phyloP scores from a whole-genome alignment of 2,888 invertebrate genomes.

The Oscheius sp. region DNA sequence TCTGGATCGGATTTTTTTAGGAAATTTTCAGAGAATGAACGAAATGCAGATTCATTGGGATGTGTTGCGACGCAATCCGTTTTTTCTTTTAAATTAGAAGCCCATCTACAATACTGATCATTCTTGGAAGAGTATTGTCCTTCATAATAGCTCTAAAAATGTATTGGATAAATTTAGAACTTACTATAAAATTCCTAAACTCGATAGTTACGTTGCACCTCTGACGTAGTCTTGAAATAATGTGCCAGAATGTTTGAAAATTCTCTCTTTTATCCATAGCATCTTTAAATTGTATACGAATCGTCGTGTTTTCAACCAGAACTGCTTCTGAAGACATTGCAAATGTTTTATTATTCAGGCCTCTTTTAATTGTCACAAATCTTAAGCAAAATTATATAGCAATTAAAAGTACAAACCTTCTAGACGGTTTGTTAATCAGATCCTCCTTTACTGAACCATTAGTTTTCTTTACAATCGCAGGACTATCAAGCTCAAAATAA shows the following conservation, averaged over 20 bases:
- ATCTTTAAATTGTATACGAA: neutral
- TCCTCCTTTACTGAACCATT: neutral
- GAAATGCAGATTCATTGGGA: neutral
- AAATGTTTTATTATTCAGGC: neutral
- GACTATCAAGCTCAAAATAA: neutral
- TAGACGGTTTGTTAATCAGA: neutral
- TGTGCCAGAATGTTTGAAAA: conserved; percentile 20
- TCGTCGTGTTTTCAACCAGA: conserved; percentile 7
- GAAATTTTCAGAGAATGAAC: neutral
- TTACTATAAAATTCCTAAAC: conserved; percentile 31
- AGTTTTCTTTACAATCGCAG: conserved; percentile 6
- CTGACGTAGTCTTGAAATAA: conserved; percentile 46
- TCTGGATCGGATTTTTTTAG: neutral
- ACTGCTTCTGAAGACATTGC: neutral
- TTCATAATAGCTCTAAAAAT: neutral
- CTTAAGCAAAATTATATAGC: neutral
- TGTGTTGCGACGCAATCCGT: neutral
- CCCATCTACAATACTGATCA: neutral
- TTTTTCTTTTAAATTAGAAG: neutral
- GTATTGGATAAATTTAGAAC: neutral
- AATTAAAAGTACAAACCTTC: neutral
- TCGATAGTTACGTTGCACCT: conserved; percentile 50
- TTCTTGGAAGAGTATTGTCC: neutral
- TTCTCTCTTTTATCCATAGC: neutral
- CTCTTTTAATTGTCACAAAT: neutral